A percentile compares a stretch with the other conserved stretches of the same genome.
Evolutionary conservation across 2,797 vertebrate genomes (phyloP).

Genomic region (Trachops cirrhosus): DNA sequence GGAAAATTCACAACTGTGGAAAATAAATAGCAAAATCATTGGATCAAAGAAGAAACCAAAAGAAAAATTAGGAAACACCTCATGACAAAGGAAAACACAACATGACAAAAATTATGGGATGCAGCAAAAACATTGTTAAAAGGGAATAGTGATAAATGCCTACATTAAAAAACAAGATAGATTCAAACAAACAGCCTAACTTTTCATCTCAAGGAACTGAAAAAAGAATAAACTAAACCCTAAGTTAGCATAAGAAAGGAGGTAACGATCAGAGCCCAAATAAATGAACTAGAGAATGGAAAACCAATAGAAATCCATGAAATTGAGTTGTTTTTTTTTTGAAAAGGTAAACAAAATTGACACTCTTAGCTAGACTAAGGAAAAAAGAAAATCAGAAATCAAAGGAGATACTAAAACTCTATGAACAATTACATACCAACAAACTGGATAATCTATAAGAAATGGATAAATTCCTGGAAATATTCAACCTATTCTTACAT

Average conservation of each 20-base stretch:
- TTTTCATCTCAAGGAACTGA: neutral
- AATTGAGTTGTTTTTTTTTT: neutral
- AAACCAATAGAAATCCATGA: neutral
- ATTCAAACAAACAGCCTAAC: neutral
- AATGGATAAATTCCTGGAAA: neutral
- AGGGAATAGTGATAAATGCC: neutral
- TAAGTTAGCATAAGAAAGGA: neutral
- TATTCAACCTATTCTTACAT: neutral
- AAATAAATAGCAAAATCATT: neutral
- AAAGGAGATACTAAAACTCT: neutral
- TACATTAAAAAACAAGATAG: neutral
- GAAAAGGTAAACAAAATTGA: neutral
- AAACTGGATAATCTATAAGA: neutral
- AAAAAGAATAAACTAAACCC: neutral
- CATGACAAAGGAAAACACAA: neutral
- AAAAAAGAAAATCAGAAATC: neutral
- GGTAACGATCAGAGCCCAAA: neutral
- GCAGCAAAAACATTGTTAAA: neutral
- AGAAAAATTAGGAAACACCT: neutral
- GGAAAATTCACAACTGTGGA: neutral
- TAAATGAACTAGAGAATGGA: neutral
- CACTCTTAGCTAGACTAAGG: neutral
- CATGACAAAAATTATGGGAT: neutral
- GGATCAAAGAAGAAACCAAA: constrained; percentile 2
- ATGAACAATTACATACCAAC: neutral